Conservation (phyloP, 1,140 invertebrate species). For the Brachionus sp. region DNA sequence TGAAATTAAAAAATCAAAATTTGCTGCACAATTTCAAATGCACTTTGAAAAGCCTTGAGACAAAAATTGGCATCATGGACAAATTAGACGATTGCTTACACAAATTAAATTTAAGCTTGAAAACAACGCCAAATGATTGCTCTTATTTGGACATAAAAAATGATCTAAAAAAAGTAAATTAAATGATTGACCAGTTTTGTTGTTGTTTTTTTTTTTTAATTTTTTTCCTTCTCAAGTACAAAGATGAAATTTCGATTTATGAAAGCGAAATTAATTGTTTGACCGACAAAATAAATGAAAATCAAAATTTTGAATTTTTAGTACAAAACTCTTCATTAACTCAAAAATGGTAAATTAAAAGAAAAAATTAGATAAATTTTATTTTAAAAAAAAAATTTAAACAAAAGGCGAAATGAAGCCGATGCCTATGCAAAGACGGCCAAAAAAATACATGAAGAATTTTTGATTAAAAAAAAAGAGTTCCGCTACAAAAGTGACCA, state of each 20-base stretch:
- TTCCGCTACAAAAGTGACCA: slow-evolving; percentile 4
- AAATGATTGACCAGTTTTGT: neutral
- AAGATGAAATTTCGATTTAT: slow-evolving; percentile 38
- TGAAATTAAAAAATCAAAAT: slow-evolving; percentile 45
- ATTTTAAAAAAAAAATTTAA: neutral
- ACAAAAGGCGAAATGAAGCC: neutral
- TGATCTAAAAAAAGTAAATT: slow-evolving; percentile 13
- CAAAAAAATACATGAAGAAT: slow-evolving; percentile 28
- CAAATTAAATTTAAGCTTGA: slow-evolving; percentile 28
- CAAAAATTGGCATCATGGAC: slow-evolving; percentile 39
- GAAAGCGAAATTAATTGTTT: slow-evolving; percentile 33
- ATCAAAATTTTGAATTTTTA: slow-evolving; percentile 42
- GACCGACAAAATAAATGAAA: slow-evolving; percentile 6
- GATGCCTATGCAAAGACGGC: neutral
- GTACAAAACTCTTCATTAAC: slow-evolving; percentile 30
- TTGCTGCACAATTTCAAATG: slow-evolving; percentile 39
- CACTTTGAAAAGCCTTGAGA: slow-evolving; percentile 33
- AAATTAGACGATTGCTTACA: slow-evolving; percentile 34
- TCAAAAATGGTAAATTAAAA: neutral
- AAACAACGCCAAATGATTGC: slow-evolving; percentile 21
- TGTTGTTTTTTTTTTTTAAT: neutral
- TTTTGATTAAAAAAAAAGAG: neutral
- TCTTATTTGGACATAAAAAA: slow-evolving; percentile 39
- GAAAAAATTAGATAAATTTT: neutral
- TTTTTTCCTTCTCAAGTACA: neutral